Percentiles rank a stretch among this genome's conserved stretches.
Conservation (phyloP, 2,888 invertebrate species). For the Euproctis similis region DNA sequence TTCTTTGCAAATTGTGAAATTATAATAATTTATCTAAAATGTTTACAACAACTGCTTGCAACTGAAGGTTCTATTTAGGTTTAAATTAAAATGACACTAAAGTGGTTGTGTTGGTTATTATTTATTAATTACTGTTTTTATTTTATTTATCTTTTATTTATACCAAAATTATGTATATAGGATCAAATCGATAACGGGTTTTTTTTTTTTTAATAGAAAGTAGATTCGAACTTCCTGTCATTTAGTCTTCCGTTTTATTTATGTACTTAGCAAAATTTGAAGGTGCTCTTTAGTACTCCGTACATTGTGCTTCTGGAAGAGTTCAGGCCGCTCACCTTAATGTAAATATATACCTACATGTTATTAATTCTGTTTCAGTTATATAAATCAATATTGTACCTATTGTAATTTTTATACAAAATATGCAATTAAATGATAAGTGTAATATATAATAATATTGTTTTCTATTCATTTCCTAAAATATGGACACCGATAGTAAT, state of each 20-base stretch:
- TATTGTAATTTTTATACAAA: conserved; percentile 74
- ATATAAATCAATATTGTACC: conserved; percentile 60
- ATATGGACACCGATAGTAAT: no score
- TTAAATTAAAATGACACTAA: conserved; percentile 49
- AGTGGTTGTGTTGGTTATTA: conserved; percentile 69
- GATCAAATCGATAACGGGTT: conserved; percentile 53
- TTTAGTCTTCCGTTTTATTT: conserved; percentile 62
- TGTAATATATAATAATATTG: conserved; percentile 14
- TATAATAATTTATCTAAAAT: conserved; percentile 38
- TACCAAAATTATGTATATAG: conserved; percentile 53
- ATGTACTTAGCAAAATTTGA: conserved; percentile 60
- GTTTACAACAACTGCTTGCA: conserved; percentile 42
- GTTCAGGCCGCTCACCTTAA: conserved; percentile 53
- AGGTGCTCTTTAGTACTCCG: conserved; percentile 49
- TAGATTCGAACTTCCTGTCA: conserved; percentile 53
- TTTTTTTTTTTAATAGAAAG: no score
- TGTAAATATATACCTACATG: conserved; percentile 61
- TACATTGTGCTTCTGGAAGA: conserved; percentile 28
- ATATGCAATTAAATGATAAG: conserved; percentile 68
- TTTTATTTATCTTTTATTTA: conserved; percentile 69
- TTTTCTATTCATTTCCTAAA: no score
- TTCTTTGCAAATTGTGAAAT: conserved; percentile 24
- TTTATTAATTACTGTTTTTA: no score
- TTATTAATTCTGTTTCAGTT: conserved; percentile 48
- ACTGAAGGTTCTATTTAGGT: conserved; percentile 42